A percentile compares a stretch with the other conserved stretches of the same genome.
Evolutionary conservation across 2,888 invertebrate species (phyloP).

Genomic region (Cerastoderma edule): DNA sequence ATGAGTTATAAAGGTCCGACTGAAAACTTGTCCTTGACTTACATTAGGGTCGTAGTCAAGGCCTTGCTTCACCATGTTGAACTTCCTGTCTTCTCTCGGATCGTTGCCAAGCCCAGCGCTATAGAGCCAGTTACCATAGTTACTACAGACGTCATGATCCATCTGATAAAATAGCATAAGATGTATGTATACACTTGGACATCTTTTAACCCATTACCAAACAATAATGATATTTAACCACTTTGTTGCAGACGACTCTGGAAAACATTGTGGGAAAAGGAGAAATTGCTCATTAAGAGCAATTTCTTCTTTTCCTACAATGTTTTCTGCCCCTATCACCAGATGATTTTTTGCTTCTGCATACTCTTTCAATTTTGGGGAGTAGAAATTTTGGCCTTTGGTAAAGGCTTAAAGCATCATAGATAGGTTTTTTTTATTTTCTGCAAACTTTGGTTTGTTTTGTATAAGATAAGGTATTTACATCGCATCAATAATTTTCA

Average conservation of each 20-base stretch:
- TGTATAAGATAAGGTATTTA: too few species aligned
- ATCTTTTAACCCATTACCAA: background rate
- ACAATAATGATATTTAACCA: too few species aligned
- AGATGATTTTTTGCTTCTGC: background rate
- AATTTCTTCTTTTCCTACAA: background rate
- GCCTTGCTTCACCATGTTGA: constrained; percentile 80
- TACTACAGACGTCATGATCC: constrained; percentile 83
- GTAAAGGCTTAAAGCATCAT: too few species aligned
- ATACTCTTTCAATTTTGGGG: too few species aligned
- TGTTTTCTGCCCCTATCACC: constrained; percentile 7
- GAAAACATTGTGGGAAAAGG: constrained; percentile 9
- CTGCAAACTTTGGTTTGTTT: too few species aligned
- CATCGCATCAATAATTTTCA: too few species aligned
- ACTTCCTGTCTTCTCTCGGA: constrained; percentile 81
- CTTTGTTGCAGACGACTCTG: background rate
- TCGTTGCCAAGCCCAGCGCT: constrained; percentile 83
- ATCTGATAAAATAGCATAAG: constrained; percentile 54
- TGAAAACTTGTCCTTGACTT: too few species aligned
- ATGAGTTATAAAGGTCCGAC: too few species aligned
- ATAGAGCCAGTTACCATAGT: constrained; percentile 84
- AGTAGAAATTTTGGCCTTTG: too few species aligned
- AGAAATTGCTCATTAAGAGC: background rate
- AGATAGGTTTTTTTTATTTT: too few species aligned
- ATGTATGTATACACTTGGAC: background rate
- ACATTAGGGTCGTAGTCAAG: constrained; percentile 79